Evolutionary conservation across 2,888 invertebrate species (phyloP).

Genomic region (Baccha elongata): DNA sequence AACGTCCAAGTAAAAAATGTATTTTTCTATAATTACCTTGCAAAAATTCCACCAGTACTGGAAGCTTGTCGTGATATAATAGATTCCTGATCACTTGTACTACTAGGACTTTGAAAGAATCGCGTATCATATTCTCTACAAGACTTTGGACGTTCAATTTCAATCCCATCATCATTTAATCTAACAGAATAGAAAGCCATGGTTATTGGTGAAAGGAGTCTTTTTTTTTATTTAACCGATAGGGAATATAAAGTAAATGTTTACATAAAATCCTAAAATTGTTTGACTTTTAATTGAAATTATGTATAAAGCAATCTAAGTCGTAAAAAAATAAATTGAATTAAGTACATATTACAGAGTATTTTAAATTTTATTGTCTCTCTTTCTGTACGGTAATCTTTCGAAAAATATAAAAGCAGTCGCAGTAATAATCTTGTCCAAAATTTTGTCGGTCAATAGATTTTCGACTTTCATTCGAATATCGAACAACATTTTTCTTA

Average conservation of each 20-base stretch:
- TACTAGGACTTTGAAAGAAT: slow-evolving; percentile 25
- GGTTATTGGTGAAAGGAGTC: neutral
- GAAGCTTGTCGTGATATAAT: neutral
- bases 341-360: neutral
- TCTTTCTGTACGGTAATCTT: too few species aligned
- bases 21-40: slow-evolving; percentile 22
- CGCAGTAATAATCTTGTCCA: too few species aligned
- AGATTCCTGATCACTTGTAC: slow-evolving; percentile 5
- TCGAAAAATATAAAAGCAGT: too few species aligned
- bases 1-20: too few species aligned
- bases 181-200: slow-evolving; percentile 77
- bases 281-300: neutral
- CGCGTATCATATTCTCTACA: slow-evolving; percentile 56
- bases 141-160: slow-evolving; percentile 74
- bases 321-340: neutral
- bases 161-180: slow-evolving; percentile 75
- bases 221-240: neutral
- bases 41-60: neutral
- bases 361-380: too few species aligned
- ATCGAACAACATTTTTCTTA: too few species aligned
- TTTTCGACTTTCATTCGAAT: too few species aligned
- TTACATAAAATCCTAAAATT: neutral
- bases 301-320: neutral
- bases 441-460: too few species aligned
- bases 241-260: neutral